phyloP scores from a whole-genome alignment of 2,888 invertebrate genomes.

The Eugnorisma glareosa region DNA sequence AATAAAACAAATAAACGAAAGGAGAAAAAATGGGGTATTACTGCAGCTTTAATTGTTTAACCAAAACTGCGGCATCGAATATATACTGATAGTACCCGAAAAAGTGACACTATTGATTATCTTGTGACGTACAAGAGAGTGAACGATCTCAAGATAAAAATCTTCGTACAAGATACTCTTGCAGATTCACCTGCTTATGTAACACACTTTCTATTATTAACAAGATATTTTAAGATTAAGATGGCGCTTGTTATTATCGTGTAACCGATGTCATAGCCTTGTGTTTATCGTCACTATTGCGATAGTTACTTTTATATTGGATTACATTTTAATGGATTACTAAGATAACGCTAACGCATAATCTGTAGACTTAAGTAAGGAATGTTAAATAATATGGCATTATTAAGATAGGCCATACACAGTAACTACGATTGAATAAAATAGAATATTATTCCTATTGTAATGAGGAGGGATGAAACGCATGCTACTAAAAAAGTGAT shows the following conservation, averaged over 20 bases:
- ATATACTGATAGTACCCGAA: background rate
- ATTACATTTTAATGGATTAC: background rate
- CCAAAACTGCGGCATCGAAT: background rate
- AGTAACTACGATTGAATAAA: no score
- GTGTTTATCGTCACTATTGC: background rate
- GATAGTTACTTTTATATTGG: background rate
- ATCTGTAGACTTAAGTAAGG: background rate
- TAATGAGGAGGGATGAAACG: no score
- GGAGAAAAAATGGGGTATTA: no score
- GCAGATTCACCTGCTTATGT: background rate
- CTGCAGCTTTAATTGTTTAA: background rate
- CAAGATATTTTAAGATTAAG: constrained; percentile 6
- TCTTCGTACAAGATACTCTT: background rate
- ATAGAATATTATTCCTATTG: no score
- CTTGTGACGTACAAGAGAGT: background rate
- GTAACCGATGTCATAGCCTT: background rate
- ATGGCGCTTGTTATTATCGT: background rate
- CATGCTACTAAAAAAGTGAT: no score
- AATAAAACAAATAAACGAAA: no score
- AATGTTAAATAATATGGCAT: background rate
- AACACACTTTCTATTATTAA: background rate
- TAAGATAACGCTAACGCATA: background rate
- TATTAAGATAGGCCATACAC: no score
- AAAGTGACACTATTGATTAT: background rate
- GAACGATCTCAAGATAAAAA: background rate